Percentiles rank a stretch among this genome's conserved stretches.
These are phyloP conservation scores for Seriola dumerili DNA, from an alignment of 2,113 vertebrate species.

Conservation along the genomic window DNA sequence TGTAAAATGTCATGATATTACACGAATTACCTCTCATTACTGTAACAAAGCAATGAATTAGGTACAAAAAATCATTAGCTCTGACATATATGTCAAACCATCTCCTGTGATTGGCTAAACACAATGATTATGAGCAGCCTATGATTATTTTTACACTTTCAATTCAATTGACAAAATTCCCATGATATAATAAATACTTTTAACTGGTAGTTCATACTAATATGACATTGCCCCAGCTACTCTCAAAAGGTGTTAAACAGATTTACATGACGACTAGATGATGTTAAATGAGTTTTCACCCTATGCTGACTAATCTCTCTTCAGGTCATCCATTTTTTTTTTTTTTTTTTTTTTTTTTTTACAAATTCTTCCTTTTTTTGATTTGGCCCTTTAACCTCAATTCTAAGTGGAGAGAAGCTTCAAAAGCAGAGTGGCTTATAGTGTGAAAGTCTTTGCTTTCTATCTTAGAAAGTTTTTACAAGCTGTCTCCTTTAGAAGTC, in stretches of 20 bases:
- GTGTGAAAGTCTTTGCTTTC: constrained; percentile 7
- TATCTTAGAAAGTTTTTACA: constrained; percentile 36
- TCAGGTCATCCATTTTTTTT: constrained; percentile 28
- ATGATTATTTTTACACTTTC: constrained; percentile 52
- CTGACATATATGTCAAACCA: constrained; percentile 50
- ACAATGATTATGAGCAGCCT: constrained; percentile 34
- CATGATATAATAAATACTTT: constrained; percentile 52
- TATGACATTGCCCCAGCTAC: constrained; percentile 20
- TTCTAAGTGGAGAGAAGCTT: constrained; percentile 56
- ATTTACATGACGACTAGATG: constrained; percentile 58
- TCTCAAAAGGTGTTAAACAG: constrained; percentile 68
- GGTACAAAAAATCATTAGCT: constrained; percentile 42
- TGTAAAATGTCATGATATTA: constrained; percentile 40
- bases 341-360: constrained; percentile 33
- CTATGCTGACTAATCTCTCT: constrained; percentile 62
- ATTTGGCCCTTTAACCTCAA: constrained; percentile 67
- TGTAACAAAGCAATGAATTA: constrained; percentile 33
- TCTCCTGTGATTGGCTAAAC: constrained; percentile 36
- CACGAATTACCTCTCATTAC: constrained; percentile 35
- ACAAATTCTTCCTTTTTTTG: constrained; percentile 56
- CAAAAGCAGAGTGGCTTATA: constrained; percentile 46
- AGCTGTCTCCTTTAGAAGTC: constrained; percentile 64
- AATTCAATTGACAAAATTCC: constrained; percentile 64
- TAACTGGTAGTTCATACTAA: constrained; percentile 49
- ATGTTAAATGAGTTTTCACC: constrained; percentile 71